Conservation (phyloP, 2,888 invertebrate species). For the Eupithecia inturbata region DNA sequence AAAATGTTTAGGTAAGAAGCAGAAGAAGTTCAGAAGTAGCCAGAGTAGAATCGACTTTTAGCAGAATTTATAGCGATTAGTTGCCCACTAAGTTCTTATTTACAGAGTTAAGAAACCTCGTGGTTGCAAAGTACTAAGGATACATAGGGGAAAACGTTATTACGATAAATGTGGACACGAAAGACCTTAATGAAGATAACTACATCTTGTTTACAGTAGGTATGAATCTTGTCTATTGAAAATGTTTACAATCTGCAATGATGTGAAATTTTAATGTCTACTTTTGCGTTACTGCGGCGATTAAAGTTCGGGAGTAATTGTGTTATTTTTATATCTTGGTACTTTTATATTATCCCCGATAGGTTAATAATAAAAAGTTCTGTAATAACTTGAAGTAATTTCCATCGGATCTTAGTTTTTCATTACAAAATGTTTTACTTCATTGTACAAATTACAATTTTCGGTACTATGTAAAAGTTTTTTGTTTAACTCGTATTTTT, state of each 20-base stretch:
- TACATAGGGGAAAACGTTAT: neutral
- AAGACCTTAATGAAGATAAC: neutral
- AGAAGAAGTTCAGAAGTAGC: slow-evolving; percentile 7
- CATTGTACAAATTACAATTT: neutral
- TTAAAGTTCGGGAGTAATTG: neutral
- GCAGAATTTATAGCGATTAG: neutral
- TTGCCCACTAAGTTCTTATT: slow-evolving; percentile 6
- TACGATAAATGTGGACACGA: neutral
- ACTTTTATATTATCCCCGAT: neutral
- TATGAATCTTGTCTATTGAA: neutral
- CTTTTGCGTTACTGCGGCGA: neutral
- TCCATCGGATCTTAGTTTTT: neutral
- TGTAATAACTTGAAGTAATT: neutral
- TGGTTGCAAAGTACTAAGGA: neutral
- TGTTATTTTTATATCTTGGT: neutral
- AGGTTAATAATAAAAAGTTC: neutral
- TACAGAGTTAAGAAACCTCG: neutral
- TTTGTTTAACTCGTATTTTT: neutral
- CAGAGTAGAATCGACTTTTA: slow-evolving; percentile 7
- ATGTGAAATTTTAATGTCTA: neutral
- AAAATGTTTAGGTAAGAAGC: slow-evolving; percentile 1
- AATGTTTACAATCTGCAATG: neutral
- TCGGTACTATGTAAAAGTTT: neutral
- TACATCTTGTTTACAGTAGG: neutral
- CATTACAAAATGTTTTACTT: neutral